Conservation (phyloP, 2,888 invertebrate genomes). For the Agonopterix heracliana region DNA sequence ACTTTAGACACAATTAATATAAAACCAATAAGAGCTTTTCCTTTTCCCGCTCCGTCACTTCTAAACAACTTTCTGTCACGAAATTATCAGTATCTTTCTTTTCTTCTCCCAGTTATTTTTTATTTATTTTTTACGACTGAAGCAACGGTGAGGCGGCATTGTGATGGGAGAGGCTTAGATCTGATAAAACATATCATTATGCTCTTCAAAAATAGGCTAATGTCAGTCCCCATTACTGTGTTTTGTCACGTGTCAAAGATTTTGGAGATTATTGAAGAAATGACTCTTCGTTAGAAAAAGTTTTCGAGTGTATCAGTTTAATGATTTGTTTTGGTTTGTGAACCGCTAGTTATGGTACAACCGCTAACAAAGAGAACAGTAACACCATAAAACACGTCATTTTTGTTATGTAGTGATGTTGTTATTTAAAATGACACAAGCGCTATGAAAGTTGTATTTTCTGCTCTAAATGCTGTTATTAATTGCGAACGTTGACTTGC, state of each 20-base stretch:
- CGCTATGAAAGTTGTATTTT: too few species aligned
- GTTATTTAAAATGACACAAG: too few species aligned
- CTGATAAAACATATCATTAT: conserved; percentile 45
- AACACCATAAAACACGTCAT: too few species aligned
- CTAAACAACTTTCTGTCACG: conserved; percentile 49
- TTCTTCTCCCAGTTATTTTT: conserved; percentile 32
- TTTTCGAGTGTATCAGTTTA: too few species aligned
- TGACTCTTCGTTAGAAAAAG: conserved; percentile 1
- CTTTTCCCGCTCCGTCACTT: conserved; percentile 34
- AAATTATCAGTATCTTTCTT: conserved; percentile 32
- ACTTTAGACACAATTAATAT: conserved; percentile 18
- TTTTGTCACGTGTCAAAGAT: conserved; percentile 63
- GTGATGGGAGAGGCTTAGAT: conserved; percentile 36
- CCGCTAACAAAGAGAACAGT: too few species aligned
- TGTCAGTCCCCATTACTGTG: conserved; percentile 59
- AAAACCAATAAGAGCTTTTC: conserved; percentile 55
- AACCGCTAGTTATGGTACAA: too few species aligned
- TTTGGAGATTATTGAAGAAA: conserved; percentile 26
- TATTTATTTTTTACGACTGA: conserved; percentile 27
- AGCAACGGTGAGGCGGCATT: conserved; percentile 29
- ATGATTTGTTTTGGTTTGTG: conserved; percentile 1
- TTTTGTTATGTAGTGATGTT: too few species aligned
- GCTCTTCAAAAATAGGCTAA: conserved; percentile 57
- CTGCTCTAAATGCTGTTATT: too few species aligned
- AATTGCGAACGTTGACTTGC: too few species aligned